Base-by-base conservation (phyloP, 2,888 invertebrate genomes). In the Fragum whitleyi region DNA sequence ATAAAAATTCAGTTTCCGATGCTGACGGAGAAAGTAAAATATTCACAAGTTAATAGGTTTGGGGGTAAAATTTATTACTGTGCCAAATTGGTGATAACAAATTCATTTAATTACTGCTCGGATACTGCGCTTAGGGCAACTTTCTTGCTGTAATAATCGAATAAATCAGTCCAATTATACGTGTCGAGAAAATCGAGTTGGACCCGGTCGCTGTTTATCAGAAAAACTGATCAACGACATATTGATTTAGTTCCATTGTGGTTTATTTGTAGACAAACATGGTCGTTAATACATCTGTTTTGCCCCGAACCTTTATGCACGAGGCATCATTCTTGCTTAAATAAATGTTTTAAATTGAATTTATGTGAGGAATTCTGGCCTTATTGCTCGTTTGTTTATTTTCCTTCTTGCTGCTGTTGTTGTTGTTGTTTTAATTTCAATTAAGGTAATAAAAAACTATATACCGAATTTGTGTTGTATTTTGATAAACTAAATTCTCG, bases 61-160 rank as follows among this genome's bases (percentile, higher is more conserved):
- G 28, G 39, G 53, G 70, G 55, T 74, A 69, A 68, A 74, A 77
- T 73, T 71, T 81, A 70, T 69, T 77, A 19, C 77, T 65, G 51
- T 55, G 74, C 74, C 59, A 76, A 74, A 67, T 81, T 78, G 71
- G 74, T 73, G 81, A 74, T 77, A 78, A 81, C 75, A 65, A 47
- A 71, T 53, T 67, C 75, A 81, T 77, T 81, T 81, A 81, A 81
- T 81, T 81, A 81, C 81, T 74, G 81, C 71, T 72, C 67, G 59
- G 62, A 67, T 62, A 55, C 67, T 36, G 47, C 39, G 72, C 81
- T 72, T 36, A 19, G 28, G 61, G 81, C 71, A 51, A 76, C 73
- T 39, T 76, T 51, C 39, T 59, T 68, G 36, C 19, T 71, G 51
- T 73, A 71, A 75, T 72, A 78, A 68, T 78, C 47, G 68, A 75